A percentile compares a stretch with the other conserved stretches of the same genome.
Conservation (phyloP, 2,797 vertebrate species). For the Enteromius argenteus region DNA sequence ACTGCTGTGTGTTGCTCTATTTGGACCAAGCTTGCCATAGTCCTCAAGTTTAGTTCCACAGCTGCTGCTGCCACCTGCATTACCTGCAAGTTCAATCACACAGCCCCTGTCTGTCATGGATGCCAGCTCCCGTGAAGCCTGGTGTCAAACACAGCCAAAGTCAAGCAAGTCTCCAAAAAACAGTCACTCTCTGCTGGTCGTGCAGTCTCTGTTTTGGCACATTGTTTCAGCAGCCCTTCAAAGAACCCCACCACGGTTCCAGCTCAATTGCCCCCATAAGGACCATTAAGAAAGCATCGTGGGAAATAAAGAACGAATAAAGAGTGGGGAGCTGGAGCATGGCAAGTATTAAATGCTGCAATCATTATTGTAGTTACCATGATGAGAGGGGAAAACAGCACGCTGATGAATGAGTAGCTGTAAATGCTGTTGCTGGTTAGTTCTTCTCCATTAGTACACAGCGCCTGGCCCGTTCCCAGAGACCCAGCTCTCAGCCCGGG, state of each 20-base stretch:
- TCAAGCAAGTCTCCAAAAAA: constrained; percentile 34
- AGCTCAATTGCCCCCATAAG: constrained; percentile 68
- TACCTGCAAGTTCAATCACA: constrained; percentile 54
- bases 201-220: constrained; percentile 61
- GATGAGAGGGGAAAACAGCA: constrained; percentile 64
- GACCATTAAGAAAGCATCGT: constrained; percentile 70
- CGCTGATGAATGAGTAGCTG: constrained; percentile 65
- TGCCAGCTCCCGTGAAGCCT: constrained; percentile 53
- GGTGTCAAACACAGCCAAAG: constrained; percentile 53
- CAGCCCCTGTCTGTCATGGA: constrained; percentile 53
- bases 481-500: constrained; percentile 26
- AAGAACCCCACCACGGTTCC: constrained; percentile 51
- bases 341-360: constrained; percentile 76
- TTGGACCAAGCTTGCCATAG: neutral
- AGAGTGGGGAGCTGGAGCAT: constrained; percentile 63
- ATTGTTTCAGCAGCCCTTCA: constrained; percentile 49
- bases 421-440: constrained; percentile 60
- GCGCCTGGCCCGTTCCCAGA: constrained; percentile 7
- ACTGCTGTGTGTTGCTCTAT: constrained; percentile 1
- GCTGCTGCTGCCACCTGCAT: constrained; percentile 51
- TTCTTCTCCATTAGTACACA: constrained; percentile 65
- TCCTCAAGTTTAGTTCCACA: constrained; percentile 48
- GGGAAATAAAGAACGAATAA: constrained; percentile 69
- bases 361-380: constrained; percentile 76
- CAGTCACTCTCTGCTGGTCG: constrained; percentile 65